Base-by-base conservation (phyloP, 2,797 vertebrate species). In the Tragelaphus eurycerus region DNA sequence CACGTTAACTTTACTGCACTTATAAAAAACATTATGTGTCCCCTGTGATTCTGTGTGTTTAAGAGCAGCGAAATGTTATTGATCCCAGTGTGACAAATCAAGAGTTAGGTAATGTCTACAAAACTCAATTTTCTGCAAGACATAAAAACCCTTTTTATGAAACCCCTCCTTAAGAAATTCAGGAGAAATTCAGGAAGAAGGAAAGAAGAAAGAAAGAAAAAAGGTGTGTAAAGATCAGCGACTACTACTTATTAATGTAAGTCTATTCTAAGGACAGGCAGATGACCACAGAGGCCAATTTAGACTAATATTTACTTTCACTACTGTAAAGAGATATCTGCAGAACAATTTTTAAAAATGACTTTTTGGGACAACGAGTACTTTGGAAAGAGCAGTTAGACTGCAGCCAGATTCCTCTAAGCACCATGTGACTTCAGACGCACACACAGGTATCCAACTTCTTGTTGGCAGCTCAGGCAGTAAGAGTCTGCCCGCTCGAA, bases 1-100 rank as follows among this genome's bases (percentile, higher is more conserved):
- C 99, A 99, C 99, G 99, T 99, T 99, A 99, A 99, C 99, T 99
- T 99, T 99, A 99, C 99, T 99, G 99, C 99, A 99, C 99, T 99
- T 99, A 99, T 99, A 99, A 99, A 99, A 99, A 99, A 99, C 99
- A 99, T 99, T 99, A 99, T 99, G 98, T 99, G 98, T 99, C 99
- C 99, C 99, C 97, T 98, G 99, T 99, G 99, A 99, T 99, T 98
- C 98, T 98, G 98, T 99, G 99, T 99, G 99, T 99, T 99, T 99
- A 99, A 99, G 99, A 99, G 99, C 99, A 99, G 99, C 98, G 99
- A 99, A 99, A 99, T 99, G 99, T 99, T 99, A 99, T 99, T 99
- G 99, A 99, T 99, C 99, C 99, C 99, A 99, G 99, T 98, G 99
- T 99, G 99, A 99, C 99, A 99, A 99, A 99, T 99, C 99, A 99